A percentile compares a stretch with the other conserved stretches of the same genome.
Conservation (phyloP, 2,113 vertebrate species). For the Turdus rufiventris region DNA sequence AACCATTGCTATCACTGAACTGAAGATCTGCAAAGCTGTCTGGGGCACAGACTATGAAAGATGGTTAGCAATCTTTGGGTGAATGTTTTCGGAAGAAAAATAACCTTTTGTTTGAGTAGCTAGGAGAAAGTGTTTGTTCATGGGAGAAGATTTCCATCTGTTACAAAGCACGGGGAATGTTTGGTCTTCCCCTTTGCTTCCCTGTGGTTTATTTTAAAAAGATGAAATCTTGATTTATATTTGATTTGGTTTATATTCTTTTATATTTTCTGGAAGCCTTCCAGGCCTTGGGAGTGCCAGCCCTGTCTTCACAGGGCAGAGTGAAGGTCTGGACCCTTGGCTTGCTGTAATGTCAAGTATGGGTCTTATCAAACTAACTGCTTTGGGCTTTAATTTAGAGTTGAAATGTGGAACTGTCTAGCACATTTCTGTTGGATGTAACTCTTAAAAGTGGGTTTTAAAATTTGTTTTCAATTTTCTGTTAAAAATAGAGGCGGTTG, state of each 20-base stretch:
- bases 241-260: not conserved
- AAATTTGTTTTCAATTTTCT: not conserved
- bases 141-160: not conserved
- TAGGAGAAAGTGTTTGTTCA: not conserved
- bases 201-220: not conserved
- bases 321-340: not conserved
- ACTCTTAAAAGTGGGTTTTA: not conserved
- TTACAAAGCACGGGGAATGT: not conserved
- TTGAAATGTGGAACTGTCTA: not conserved
- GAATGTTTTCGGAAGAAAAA: not conserved
- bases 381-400: not conserved
- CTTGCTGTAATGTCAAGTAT: not conserved
- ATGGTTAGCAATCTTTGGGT: not conserved
- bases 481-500: not conserved
- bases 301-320: not conserved
- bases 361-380: not conserved
- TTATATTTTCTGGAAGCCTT: not conserved
- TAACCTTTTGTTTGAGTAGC: not conserved
- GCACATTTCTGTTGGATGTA: not conserved
- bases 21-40: not conserved
- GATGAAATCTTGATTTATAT: not conserved
- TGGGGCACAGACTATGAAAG: not conserved
- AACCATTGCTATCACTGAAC: not conserved
- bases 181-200: not conserved
- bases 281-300: not conserved